These are phyloP conservation scores for Falco biarmicus DNA, from an alignment of 2,797 vertebrate species.

Conservation along the genomic window DNA sequence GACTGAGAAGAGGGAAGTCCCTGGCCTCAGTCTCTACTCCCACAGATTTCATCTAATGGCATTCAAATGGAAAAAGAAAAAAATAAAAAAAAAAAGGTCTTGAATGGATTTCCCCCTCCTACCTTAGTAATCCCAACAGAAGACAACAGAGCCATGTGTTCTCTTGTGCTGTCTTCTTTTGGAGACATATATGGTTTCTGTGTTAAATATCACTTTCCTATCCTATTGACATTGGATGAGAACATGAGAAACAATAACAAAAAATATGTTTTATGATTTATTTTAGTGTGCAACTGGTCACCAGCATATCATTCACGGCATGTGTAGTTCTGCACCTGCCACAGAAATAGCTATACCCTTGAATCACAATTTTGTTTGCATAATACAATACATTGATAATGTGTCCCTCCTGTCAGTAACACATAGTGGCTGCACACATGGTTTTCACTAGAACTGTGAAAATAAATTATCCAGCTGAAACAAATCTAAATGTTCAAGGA, in stretches of 20 bases:
- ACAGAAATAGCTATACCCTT: neutral
- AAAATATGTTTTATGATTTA: neutral
- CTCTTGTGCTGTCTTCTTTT: neutral
- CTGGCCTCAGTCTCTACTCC: neutral
- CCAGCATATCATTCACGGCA: neutral
- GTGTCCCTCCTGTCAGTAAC: neutral
- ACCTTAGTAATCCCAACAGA: neutral
- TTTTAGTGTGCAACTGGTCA: neutral
- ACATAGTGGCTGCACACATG: neutral
- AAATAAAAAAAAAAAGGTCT: neutral
- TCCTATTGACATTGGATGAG: neutral
- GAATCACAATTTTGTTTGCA: neutral
- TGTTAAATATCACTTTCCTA: neutral
- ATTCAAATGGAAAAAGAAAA: neutral
- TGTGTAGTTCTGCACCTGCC: neutral
- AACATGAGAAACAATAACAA: neutral
- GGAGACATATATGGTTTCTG: neutral
- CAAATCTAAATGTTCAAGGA: neutral
- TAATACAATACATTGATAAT: neutral
- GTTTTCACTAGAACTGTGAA: neutral
- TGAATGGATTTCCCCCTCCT: neutral
- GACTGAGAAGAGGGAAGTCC: neutral
- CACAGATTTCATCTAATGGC: neutral
- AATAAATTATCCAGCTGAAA: neutral
- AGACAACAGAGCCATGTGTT: neutral